phyloP scores from a whole-genome alignment of 2,888 invertebrate genomes.

The Melitaea athalia region DNA sequence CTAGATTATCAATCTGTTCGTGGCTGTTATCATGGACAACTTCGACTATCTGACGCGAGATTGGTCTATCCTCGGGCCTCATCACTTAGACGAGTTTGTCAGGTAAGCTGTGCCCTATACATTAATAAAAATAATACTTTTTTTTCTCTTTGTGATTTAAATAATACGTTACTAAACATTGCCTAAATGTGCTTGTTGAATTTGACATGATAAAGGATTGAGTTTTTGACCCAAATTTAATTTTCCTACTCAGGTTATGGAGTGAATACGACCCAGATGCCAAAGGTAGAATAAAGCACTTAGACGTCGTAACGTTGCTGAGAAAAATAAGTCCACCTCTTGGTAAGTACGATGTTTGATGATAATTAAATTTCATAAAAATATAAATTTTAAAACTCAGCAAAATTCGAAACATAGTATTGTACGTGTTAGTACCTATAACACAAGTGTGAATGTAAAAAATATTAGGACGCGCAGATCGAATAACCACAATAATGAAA shows the following conservation, averaged over 20 bases:
- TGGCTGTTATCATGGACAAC: constrained; percentile 99
- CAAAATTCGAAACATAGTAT: too few species aligned
- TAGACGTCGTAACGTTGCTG: constrained; percentile 98
- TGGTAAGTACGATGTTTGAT: constrained; percentile 52
- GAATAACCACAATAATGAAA: too few species aligned
- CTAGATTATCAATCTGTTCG: constrained; percentile 99
- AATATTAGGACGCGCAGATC: too few species aligned
- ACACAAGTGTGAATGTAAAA: too few species aligned
- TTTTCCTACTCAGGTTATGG: constrained; percentile 89
- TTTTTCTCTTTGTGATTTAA: background rate
- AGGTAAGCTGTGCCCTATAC: constrained; percentile 58
- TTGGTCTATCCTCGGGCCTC: constrained; percentile 99
- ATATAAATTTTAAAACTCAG: background rate
- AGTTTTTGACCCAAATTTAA: too few species aligned
- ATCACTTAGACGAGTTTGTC: constrained; percentile 99
- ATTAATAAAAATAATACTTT: background rate
- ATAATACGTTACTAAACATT: background rate
- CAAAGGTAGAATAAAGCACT: constrained; percentile 99
- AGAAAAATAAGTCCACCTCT: constrained; percentile 99
- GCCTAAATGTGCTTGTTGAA: background rate
- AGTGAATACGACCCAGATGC: constrained; percentile 99
- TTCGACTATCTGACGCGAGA: constrained; percentile 99
- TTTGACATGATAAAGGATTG: background rate
- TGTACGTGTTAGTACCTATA: too few species aligned
- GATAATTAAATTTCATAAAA: background rate